Evolutionary conservation across 1,140 invertebrate species (phyloP).

Genomic region (Helicorthomorpha holstii): DNA sequence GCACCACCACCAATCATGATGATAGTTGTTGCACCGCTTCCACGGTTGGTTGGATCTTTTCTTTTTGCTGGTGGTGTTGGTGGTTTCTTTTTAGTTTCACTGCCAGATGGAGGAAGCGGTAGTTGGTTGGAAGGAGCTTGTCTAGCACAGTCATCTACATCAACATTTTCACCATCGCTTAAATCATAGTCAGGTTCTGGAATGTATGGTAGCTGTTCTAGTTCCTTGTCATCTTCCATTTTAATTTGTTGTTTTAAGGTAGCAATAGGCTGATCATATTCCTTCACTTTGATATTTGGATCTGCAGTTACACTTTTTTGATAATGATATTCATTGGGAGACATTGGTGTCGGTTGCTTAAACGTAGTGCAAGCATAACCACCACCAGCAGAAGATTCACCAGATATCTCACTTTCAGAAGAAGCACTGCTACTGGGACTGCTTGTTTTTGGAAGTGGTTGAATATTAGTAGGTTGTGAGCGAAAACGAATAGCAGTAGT

Average conservation of each 20-base stretch:
- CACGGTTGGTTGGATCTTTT: too few species aligned
- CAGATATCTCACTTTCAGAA: constrained; percentile 12
- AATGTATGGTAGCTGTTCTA: constrained; percentile 42
- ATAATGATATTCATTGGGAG: neutral
- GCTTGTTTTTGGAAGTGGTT: constrained; percentile 11
- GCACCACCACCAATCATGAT: too few species aligned
- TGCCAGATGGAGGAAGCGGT: neutral
- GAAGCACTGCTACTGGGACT: constrained; percentile 9
- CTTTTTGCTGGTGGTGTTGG: neutral
- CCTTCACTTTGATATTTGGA: constrained; percentile 3
- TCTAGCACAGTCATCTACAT: neutral
- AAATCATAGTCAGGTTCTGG: constrained; percentile 69
- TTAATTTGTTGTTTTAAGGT: neutral
- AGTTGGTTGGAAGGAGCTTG: neutral
- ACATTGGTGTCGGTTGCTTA: neutral
- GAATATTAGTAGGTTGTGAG: constrained; percentile 17
- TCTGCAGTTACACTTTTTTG: constrained; percentile 1
- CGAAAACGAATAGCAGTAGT: constrained; percentile 24
- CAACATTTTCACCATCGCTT: constrained; percentile 15
- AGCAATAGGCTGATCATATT: neutral
- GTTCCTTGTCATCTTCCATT: neutral
- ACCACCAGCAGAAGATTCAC: constrained; percentile 8
- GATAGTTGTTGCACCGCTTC: too few species aligned
- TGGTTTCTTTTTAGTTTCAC: neutral
- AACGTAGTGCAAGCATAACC: constrained; percentile 9